These are phyloP conservation scores for Oopsacas minuta DNA, from an alignment of 37 sponge, comb jelly and placozoan genomes.

Conservation along the genomic window DNA sequence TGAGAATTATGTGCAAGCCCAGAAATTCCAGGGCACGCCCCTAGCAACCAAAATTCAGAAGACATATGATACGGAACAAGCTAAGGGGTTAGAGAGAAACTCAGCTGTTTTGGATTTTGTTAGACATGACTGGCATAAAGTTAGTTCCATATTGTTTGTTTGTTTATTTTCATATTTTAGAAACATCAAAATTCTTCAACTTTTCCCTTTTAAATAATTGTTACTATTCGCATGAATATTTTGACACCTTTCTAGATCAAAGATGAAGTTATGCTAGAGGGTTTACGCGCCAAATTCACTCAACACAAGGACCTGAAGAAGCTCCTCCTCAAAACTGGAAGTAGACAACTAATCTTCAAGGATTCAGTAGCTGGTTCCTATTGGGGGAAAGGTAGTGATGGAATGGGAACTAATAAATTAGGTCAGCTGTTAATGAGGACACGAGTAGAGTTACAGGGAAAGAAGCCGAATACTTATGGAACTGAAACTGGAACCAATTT, in stretches of 20 bases:
- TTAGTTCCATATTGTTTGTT: constrained; percentile 6
- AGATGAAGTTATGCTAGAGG: neutral
- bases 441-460: neutral
- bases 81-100: neutral
- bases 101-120: constrained; percentile 9
- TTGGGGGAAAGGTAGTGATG: constrained; percentile 2
- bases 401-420: neutral
- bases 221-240: neutral
- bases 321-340: neutral
- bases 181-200: neutral
- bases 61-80: constrained; percentile 1
- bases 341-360: neutral
- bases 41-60: constrained; percentile 17
- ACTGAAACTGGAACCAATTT: neutral
- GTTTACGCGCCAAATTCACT: constrained; percentile 17
- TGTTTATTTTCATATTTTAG: no score
- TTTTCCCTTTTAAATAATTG: neutral
- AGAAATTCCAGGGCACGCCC: constrained; percentile 15
- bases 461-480: neutral
- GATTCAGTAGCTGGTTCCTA: neutral
- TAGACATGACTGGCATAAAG: constrained; percentile 12
- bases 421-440: constrained; percentile 15
- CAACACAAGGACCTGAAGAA: constrained; percentile 17
- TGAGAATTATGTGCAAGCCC: constrained; percentile 6
- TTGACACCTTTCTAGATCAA: neutral